Conservation (phyloP, 2,888 invertebrate genomes). For the Odontocerum albicorne region DNA sequence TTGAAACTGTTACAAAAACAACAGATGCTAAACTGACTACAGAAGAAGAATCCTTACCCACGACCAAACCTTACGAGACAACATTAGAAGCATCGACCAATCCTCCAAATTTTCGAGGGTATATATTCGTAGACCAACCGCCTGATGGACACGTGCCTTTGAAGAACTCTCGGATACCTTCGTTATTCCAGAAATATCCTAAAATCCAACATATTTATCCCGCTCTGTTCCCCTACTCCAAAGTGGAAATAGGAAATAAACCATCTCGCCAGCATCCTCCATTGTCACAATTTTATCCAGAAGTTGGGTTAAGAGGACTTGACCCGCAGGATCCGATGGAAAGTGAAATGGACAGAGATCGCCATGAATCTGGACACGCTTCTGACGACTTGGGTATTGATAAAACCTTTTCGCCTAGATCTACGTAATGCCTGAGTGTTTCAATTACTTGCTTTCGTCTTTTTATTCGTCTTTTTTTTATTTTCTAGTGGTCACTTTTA, state of each 20-base stretch:
- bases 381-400: conserved; percentile 35
- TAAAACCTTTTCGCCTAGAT: conserved; percentile 10
- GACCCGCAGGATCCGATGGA: conserved; percentile 36
- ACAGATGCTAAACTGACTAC: conserved; percentile 21
- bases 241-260: conserved; percentile 47
- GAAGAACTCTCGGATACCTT: conserved; percentile 63
- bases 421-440: conserved; percentile 22
- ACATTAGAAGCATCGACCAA: conserved; percentile 41
- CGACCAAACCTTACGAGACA: conserved; percentile 36
- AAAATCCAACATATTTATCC: conserved; percentile 80
- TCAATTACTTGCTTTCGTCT: conserved; percentile 23
- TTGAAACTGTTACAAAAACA: conserved; percentile 21
- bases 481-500: conserved; percentile 36
- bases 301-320: conserved; percentile 39
- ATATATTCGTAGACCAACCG: conserved; percentile 46
- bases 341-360: conserved; percentile 38
- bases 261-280: conserved; percentile 37
- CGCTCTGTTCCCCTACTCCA: conserved; percentile 58
- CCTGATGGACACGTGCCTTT: conserved; percentile 44
- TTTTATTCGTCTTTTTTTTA: conserved; percentile 40
- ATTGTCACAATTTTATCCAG: conserved; percentile 35
- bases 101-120: conserved; percentile 43
- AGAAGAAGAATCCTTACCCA: conserved; percentile 26
- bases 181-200: conserved; percentile 71
- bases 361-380: conserved; percentile 27